Conservation (phyloP, 2,113 vertebrate genomes). For the Phodopus roborovskii region DNA sequence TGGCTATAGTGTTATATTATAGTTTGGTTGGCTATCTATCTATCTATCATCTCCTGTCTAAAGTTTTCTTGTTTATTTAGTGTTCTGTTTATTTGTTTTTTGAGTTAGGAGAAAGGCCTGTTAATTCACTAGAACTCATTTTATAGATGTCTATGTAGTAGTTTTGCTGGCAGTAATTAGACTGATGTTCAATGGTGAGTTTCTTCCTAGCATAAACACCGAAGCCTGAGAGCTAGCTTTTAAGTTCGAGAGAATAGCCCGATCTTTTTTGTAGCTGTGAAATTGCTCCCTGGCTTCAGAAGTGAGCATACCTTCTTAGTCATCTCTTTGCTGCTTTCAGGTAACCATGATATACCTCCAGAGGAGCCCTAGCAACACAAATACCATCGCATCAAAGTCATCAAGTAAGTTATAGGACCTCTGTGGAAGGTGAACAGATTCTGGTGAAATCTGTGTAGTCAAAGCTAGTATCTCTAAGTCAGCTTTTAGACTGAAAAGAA, state of each 20-base stretch:
- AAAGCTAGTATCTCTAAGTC: background rate
- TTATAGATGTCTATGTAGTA: background rate
- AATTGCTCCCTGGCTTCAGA: background rate
- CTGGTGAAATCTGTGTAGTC: conserved; percentile 3
- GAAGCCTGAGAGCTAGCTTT: background rate
- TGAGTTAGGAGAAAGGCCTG: background rate
- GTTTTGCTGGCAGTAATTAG: background rate
- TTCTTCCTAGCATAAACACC: background rate
- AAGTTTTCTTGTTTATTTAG: background rate
- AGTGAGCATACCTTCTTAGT: background rate
- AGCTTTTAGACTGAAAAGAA: background rate
- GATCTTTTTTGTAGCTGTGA: background rate
- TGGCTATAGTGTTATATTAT: background rate
- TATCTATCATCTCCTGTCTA: background rate
- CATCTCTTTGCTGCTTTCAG: background rate
- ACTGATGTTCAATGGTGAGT: background rate
- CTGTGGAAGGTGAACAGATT: background rate
- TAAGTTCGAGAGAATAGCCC: background rate
- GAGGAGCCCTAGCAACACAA: background rate
- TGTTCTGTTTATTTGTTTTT: background rate
- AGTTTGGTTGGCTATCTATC: background rate
- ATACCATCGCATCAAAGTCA: background rate
- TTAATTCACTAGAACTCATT: background rate
- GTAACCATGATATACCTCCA: background rate
- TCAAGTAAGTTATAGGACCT: background rate